phyloP scores from a whole-genome alignment of 2,113 vertebrate species.

The Physeter macrocephalus region DNA sequence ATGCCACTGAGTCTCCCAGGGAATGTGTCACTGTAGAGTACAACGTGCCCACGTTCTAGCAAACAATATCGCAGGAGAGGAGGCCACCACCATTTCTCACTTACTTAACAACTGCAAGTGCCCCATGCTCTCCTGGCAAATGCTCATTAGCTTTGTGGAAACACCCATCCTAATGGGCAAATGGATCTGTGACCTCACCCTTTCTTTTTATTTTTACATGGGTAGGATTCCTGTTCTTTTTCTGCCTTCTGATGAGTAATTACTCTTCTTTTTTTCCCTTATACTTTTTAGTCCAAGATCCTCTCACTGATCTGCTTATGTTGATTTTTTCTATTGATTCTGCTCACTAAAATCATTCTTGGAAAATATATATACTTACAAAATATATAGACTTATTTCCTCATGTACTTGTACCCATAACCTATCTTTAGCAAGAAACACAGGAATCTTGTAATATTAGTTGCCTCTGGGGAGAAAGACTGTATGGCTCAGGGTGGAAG shows the following conservation, averaged over 20 bases:
- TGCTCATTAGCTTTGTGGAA: background rate
- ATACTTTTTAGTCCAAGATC: background rate
- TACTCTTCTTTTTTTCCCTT: background rate
- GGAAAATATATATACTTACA: background rate
- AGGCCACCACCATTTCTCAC: background rate
- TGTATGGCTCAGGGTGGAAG: background rate
- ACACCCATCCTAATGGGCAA: background rate
- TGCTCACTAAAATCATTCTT: background rate
- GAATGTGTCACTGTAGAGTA: background rate
- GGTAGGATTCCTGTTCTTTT: background rate
- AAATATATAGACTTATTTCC: background rate
- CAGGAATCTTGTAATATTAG: background rate
- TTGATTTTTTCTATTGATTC: background rate
- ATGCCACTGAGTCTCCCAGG: background rate
- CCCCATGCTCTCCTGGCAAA: background rate
- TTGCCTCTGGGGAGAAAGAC: background rate
- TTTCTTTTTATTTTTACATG: background rate
- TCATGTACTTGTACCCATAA: background rate
- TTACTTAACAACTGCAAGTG: background rate
- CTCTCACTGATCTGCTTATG: background rate
- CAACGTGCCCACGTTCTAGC: background rate
- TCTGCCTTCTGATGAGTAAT: background rate
- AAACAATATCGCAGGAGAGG: background rate
- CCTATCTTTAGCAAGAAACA: background rate
- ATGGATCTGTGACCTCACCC: background rate